phyloP scores from a whole-genome alignment of 2,113 vertebrate species.

The Cromileptes altivelis region DNA sequence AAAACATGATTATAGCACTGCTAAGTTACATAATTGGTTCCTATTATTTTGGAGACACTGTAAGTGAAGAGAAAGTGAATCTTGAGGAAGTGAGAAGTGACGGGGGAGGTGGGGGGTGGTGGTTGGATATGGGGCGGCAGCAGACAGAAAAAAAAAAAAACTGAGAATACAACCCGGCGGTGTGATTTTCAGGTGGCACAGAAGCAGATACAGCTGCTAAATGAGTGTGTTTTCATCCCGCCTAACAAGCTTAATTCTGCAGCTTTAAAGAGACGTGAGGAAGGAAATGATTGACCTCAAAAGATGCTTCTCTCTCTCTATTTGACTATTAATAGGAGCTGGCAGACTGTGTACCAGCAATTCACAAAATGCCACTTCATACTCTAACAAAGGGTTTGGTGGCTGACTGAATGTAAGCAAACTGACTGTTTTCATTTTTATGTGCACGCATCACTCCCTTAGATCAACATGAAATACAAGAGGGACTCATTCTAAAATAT shows the following conservation, averaged over 20 bases:
- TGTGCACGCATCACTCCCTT: slow-evolving; percentile 11
- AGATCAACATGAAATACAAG: slow-evolving; percentile 7
- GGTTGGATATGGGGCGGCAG: neutral
- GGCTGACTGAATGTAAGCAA: slow-evolving; percentile 40
- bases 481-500: neutral
- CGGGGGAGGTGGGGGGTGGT: neutral
- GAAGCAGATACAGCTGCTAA: slow-evolving; percentile 72
- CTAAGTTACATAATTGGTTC: slow-evolving; percentile 59
- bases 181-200: slow-evolving; percentile 56
- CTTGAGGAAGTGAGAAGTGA: slow-evolving; percentile 32
- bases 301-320: slow-evolving; percentile 66
- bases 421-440: slow-evolving; percentile 34
- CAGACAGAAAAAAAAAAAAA: slow-evolving; percentile 43
- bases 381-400: slow-evolving; percentile 53
- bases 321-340: slow-evolving; percentile 80
- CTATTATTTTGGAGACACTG: slow-evolving; percentile 55
- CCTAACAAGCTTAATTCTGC: slow-evolving; percentile 75
- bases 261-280: slow-evolving; percentile 61
- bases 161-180: slow-evolving; percentile 16
- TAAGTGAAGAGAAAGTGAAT: slow-evolving; percentile 45
- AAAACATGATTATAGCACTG: slow-evolving; percentile 57
- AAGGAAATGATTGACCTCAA: slow-evolving; percentile 78
- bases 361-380: slow-evolving; percentile 60
- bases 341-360: slow-evolving; percentile 60
- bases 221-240: slow-evolving; percentile 63